Conservation (phyloP, 2,113 vertebrate species). For the Otocyon megalotis region DNA sequence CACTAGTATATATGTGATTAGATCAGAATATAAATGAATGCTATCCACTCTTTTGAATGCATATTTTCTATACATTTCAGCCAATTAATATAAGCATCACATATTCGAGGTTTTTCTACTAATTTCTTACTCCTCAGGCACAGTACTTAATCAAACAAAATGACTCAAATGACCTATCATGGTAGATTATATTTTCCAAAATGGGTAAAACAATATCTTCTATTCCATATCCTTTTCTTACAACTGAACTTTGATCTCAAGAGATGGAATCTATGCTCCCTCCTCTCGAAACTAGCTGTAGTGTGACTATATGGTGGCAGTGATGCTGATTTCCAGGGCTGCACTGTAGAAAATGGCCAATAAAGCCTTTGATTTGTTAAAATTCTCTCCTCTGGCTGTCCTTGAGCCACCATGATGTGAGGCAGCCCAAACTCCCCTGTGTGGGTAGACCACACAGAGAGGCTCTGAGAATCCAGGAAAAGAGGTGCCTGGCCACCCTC, state of each 20-base stretch:
- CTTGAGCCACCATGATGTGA: too few species aligned
- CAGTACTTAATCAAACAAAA: not conserved
- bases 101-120: not conserved
- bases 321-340: not conserved
- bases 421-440: not conserved
- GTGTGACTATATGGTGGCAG: rapidly evolving
- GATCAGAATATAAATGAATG: not conserved
- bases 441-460: not conserved
- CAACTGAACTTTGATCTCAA: not conserved
- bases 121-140: not conserved
- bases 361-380: not conserved
- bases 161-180: not conserved
- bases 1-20: not conserved
- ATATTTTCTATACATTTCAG: not conserved
- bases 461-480: not conserved
- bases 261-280: not conserved
- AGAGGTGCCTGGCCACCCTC: not conserved
- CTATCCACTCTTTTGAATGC: not conserved
- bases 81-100: not conserved
- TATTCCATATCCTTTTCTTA: not conserved
- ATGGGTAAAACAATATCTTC: not conserved
- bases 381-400: not conserved
- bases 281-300: not conserved
- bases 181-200: not conserved
- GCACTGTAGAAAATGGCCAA: not conserved